Percentiles rank a stretch among this genome's conserved stretches.
phyloP scores from a whole-genome alignment of 2,113 vertebrate genomes.

The Camelus dromedarius region DNA sequence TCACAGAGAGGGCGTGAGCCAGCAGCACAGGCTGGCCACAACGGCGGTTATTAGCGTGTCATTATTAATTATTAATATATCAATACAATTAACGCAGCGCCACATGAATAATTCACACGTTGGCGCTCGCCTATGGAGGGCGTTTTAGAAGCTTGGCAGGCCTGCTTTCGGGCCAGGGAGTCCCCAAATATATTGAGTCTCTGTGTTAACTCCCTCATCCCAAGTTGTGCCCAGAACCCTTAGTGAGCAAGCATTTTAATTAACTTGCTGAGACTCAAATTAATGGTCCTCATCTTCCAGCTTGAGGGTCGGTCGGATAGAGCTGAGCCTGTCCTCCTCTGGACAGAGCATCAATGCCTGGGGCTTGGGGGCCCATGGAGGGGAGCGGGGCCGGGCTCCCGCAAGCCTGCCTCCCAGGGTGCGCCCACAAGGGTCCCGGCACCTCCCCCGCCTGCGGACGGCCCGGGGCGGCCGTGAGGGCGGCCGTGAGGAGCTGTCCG shows the following conservation, averaged over 20 bases:
- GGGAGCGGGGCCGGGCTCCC: neutral
- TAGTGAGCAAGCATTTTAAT: constrained; percentile 82
- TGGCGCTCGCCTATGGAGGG: neutral
- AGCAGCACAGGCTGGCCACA: neutral
- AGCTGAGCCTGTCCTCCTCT: neutral
- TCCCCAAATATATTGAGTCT: constrained; percentile 47
- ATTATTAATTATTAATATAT: constrained; percentile 56
- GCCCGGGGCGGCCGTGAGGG: accelerated
- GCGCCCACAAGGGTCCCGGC: accelerated
- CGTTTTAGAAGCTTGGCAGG: neutral
- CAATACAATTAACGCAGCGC: neutral
- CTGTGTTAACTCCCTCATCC: constrained; percentile 67
- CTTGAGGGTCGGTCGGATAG: neutral
- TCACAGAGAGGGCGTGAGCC: accelerated
- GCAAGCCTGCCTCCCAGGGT: neutral
- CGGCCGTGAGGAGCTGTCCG: neutral
- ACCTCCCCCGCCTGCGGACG: accelerated
- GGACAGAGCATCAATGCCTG: neutral
- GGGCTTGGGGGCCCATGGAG: neutral
- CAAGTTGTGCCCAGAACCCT: constrained; percentile 75
- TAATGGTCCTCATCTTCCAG: neutral
- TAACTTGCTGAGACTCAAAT: constrained; percentile 75
- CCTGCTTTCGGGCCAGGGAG: neutral
- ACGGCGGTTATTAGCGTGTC: neutral
- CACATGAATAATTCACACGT: neutral